Evolutionary conservation across 2,888 invertebrate genomes (phyloP), one percentile per base, ranked within the genome.

Genomic region (Ochlodes sylvanus): DNA sequence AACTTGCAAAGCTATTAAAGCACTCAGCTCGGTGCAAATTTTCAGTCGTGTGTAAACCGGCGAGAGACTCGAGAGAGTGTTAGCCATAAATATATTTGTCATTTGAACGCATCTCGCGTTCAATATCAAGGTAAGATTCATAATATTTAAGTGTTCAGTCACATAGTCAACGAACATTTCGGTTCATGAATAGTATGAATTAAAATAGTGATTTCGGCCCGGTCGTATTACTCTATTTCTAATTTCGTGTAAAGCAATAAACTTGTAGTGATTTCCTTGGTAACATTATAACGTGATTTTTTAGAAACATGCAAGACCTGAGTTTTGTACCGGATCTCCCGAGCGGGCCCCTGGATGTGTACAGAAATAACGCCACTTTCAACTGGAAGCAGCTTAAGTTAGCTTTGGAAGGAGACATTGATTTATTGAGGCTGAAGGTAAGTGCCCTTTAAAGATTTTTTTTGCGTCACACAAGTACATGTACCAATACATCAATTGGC

Each of bases 341-440:
- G 17, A 94, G 91, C 57, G 97, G 97, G 69, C 97, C 98, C 7
- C 89, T 98, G 73, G 97, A 97, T 81, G 87, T 79, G 0, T 98
- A 97, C 85, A 95, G 98, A 75, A 96, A 95, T 75, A 94, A 94
- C 73, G 96, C 98, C 0, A 95, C 96, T 15, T 98, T 98, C 79
- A 95, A 98, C 83, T 98, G 98, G 98, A 98, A 97, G 87, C 94
- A 95, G 71, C 94, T 99, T 86, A 96, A 96, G 82, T 82, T 97
- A 54, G 94, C 97, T 64, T 92, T 98, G 70, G 97, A 98, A 83
- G 97, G 96, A 73, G 96, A 96, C 79, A 84, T 93, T 64, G 96
- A 97, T 61, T 90, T 95, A 71, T 86, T 98, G 41, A 94, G 95
- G 82, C 95, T 96, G 70, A 97, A 98, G 95, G 98, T 98, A 86